These are phyloP conservation scores for Papilio aristodemus DNA, from an alignment of 1,140 invertebrate genomes.

Conservation along the genomic window DNA sequence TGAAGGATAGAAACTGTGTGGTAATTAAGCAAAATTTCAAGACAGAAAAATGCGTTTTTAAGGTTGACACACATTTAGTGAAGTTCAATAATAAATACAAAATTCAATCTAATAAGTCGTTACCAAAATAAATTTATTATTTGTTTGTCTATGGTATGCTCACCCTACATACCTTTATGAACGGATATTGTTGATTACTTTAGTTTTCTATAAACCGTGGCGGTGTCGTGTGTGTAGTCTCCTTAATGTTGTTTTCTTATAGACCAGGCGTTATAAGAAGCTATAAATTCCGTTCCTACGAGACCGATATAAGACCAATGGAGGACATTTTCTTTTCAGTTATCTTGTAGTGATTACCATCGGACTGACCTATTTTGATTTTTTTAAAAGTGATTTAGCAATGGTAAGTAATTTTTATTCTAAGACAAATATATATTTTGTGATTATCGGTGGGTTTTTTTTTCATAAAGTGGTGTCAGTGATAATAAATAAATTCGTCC, in stretches of 20 bases:
- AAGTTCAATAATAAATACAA: too few species aligned
- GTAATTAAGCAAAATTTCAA: too few species aligned
- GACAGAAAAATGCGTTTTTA: too few species aligned
- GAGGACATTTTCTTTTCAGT: slow-evolving; percentile 40
- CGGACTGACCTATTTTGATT: not conserved
- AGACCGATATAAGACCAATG: slow-evolving; percentile 51
- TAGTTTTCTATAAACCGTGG: not conserved
- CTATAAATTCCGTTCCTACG: slow-evolving; percentile 48
- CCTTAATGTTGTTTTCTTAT: slow-evolving; percentile 55
- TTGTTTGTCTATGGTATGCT: not conserved
- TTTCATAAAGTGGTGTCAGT: not conserved
- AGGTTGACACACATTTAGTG: too few species aligned
- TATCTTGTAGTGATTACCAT: slow-evolving; percentile 7
- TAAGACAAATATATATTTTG: not conserved
- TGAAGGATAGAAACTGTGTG: too few species aligned
- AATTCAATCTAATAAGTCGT: not conserved
- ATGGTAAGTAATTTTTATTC: slow-evolving; percentile 9
- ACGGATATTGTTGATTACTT: not conserved
- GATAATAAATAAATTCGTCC: not conserved
- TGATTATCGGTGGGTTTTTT: not conserved
- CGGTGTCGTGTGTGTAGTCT: slow-evolving; percentile 39
- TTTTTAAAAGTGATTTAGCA: not conserved
- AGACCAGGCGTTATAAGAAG: slow-evolving; percentile 45
- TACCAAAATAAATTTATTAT: not conserved
- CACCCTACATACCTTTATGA: not conserved